Base-by-base conservation (phyloP, 1,140 invertebrate species). In the Brachionus asplanchnoidis region DNA sequence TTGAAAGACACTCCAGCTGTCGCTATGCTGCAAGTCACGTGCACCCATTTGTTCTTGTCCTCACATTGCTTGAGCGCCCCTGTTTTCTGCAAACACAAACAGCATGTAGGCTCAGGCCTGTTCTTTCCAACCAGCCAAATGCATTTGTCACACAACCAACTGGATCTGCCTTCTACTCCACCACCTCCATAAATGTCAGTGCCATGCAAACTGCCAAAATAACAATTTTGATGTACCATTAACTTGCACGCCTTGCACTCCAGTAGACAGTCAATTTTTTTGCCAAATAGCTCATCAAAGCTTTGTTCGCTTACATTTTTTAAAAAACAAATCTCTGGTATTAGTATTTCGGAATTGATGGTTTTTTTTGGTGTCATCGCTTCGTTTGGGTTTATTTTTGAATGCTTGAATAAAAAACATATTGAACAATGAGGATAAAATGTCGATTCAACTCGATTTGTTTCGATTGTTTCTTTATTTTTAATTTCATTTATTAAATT, bases 61-160 rank as follows among this genome's bases (percentile, higher is more conserved):
- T 88, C 91, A 8, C 92, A 92, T 23, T 89, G 88, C 86, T 93
- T 93, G 32, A 93, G 86, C 7, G 93, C 92, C 44, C 93, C 93
- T 23, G 93, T 92, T 66, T 91, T 87, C 87, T 93, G 88, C 20
- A 90, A 89, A 87, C 93, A 93, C 66, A 93, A 79, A 85, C 86
- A 88, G 85, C 91, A 91, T 70, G 87, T 86, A 88, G 89, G 84
- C 42, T 82, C 79, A 4, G 23, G 36, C 9, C 17, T 32, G 4
- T 65, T 68, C 12, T 65, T 40, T 17, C 70, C 66, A 60, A 83
- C 60, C 2, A 88, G 88, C 85, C 88, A 88, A 84, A 87, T 88
- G 85, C 91, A 91, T 83, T 89, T 91, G 85, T 91, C 90, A 85
- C 91, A 91, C 4, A 89, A 87, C 91, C 91, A 91, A 86, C 88